Percentiles rank a stretch among this genome's conserved stretches.
These are phyloP conservation scores for Calephelis nemesis DNA, from an alignment of 1,140 invertebrate species.

Conservation along the genomic window DNA sequence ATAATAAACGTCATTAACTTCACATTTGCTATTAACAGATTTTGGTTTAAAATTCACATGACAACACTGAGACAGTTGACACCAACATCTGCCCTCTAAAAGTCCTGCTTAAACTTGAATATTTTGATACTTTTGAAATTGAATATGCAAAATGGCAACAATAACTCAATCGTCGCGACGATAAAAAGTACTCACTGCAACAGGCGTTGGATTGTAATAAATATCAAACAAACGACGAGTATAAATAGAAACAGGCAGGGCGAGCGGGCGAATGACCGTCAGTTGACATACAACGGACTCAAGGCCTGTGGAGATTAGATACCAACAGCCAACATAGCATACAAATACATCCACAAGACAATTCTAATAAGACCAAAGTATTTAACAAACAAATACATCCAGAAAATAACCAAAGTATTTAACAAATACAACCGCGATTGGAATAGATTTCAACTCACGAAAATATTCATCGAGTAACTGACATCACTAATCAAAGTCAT, in stretches of 20 bases:
- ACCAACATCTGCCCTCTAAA: neutral
- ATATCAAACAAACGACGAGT: constrained; percentile 70
- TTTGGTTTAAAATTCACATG: no score
- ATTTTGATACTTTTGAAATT: constrained; percentile 13
- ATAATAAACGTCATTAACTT: no score
- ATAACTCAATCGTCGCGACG: constrained; percentile 59
- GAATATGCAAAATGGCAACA: constrained; percentile 37
- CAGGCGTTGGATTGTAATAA: constrained; percentile 57
- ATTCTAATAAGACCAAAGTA: neutral
- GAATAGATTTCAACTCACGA: no score
- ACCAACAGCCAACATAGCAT: constrained; percentile 60
- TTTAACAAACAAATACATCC: constrained; percentile 42
- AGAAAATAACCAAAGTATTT: constrained; percentile 1
- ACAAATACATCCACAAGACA: constrained; percentile 52
- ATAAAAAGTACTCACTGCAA: constrained; percentile 51
- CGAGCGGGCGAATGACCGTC: constrained; percentile 69
- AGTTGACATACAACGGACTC: constrained; percentile 75
- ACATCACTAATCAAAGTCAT: no score
- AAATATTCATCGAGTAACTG: no score
- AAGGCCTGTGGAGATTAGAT: constrained; percentile 75
- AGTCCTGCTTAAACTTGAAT: constrained; percentile 1
- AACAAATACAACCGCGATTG: neutral
- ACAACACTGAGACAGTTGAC: no score
- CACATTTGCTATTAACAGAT: no score
- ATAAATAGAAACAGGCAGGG: constrained; percentile 67